Evolutionary conservation across 1,140 invertebrate genomes (phyloP), one percentile per base, ranked within the genome.

Genomic region (Philopotamus ludificatus): DNA sequence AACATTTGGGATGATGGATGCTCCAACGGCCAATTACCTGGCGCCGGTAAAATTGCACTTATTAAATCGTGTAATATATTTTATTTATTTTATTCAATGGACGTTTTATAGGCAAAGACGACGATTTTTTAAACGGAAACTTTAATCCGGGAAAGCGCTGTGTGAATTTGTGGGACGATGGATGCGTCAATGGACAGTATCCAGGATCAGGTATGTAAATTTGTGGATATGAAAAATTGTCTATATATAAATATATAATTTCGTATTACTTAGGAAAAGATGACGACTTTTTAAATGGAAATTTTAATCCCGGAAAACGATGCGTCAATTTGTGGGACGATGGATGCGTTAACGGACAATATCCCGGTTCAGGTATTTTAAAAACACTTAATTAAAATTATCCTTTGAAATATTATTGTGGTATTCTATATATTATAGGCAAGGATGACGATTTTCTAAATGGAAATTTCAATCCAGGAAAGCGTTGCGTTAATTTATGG

Each of bases 1-100:
- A 77, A 79, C 54, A 72, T 79, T 70, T 78, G 76, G 76, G 76
- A 78, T 50, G 74, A 78, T 41, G 77, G 76, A 8, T 78, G 76
- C 47, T 21, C 72, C 25, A 78, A 78, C 28, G 74, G 72, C 50
- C 76, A 78, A 64, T 68, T 78, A 1, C 66, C 66, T 1, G 77
- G 77, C 50, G 63, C 77, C 49, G 77, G 77, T 79, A 70, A 70
- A 15, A 15, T 45, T 45, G 7, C 22, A 51, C 22, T 3, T 16
- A 51, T 51, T 34, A 7, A 34, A 34, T n/a, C n/a, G n/a, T 39
- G 34, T n/a, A 39, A 39, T n/a, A 39, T 39, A 39, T n/a, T n/a
- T 39, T 39, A 39, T n/a, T 8, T n/a, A 39, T 39, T 39, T 39
- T n/a, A 39, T 39, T 7, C n/a, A 39, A 8, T 39, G 7, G 34